Percentiles rank a stretch among this genome's conserved stretches.
phyloP scores from a whole-genome alignment of 1,140 invertebrate species.

The Stegodyphus mimosarum region DNA sequence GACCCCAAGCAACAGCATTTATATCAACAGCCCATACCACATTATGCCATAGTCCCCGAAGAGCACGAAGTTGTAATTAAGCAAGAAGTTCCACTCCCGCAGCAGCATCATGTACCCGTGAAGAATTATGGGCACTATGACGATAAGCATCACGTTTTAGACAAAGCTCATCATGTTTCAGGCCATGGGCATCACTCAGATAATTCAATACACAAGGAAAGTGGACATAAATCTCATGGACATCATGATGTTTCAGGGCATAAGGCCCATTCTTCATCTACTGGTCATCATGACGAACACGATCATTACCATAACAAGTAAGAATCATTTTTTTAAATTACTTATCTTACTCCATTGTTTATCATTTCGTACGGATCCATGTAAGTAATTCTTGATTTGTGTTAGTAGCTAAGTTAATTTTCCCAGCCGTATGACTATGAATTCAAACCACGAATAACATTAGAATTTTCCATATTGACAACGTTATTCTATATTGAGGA shows the following conservation, averaged over 20 bases:
- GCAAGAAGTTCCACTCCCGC: neutral
- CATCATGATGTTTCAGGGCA: conserved; percentile 34
- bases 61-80: neutral
- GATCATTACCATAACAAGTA: conserved; percentile 35
- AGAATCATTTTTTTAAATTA: neutral
- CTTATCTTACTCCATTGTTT: no score
- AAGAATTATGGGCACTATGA: conserved; percentile 13
- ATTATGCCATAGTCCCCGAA: neutral
- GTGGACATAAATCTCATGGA: conserved; percentile 30
- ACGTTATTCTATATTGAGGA: no score
- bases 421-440: no score
- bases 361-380: no score
- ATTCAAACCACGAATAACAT: no score
- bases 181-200: conserved; percentile 32
- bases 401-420: no score
- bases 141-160: neutral
- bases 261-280: conserved; percentile 16
- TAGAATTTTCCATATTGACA: no score
- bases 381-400: no score
- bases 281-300: conserved; percentile 41
- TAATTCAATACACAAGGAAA: conserved; percentile 15
- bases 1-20: neutral
- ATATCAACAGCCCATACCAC: neutral
- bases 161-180: conserved; percentile 15
- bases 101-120: neutral